Percentiles rank a stretch among this genome's conserved stretches.
Conservation (phyloP, 2,797 vertebrate species). For the Emydoidea blandingii region DNA sequence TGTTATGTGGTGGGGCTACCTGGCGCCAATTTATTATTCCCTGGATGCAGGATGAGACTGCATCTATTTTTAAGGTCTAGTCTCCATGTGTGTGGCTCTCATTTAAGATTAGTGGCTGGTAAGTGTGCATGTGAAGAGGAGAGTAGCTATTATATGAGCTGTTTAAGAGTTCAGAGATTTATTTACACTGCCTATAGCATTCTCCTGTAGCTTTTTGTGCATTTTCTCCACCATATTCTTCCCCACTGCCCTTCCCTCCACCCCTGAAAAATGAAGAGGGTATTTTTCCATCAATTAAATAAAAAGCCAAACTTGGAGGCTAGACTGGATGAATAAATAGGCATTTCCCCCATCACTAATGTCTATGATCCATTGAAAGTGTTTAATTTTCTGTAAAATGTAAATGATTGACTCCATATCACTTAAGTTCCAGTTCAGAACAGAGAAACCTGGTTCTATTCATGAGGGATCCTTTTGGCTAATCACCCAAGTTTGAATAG, state of each 20-base stretch:
- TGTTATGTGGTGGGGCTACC: background rate
- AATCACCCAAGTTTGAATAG: slow-evolving; percentile 34
- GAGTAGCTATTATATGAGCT: background rate
- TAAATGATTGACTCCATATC: slow-evolving; percentile 31
- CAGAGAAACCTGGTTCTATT: slow-evolving; percentile 1
- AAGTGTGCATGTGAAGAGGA: background rate
- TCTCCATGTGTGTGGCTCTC: background rate
- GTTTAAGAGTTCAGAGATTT: background rate
- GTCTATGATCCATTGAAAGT: background rate
- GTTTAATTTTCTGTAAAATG: background rate
- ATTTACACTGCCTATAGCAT: background rate
- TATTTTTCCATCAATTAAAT: slow-evolving; percentile 6
- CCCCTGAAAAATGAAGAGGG: background rate
- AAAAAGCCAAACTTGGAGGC: background rate
- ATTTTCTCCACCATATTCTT: background rate
- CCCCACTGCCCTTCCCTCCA: background rate
- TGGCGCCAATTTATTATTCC: background rate
- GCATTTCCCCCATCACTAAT: background rate
- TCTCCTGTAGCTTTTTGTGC: background rate
- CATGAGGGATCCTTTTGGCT: background rate
- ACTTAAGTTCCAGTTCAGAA: slow-evolving; percentile 36
- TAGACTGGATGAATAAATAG: background rate
- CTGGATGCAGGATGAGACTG: background rate
- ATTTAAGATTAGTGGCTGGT: background rate
- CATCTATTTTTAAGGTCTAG: background rate